Evolutionary conservation across 2,888 invertebrate genomes (phyloP).

Genomic region (Ptilodon capucinus): DNA sequence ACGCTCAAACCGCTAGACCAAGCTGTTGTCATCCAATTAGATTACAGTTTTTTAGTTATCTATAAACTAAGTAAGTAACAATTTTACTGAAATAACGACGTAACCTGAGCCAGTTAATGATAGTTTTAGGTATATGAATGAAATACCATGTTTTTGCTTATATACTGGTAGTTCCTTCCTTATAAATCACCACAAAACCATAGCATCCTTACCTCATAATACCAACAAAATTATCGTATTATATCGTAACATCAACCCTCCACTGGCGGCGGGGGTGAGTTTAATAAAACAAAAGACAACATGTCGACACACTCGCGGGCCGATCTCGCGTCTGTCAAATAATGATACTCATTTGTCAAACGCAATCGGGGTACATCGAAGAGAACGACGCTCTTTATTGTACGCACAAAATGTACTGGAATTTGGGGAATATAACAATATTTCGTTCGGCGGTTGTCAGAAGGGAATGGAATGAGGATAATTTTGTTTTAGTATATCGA

Average conservation of each 20-base stretch:
- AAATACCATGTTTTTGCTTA: no score
- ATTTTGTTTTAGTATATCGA: background rate
- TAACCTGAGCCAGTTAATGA: no score
- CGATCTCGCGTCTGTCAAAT: slow-evolving; percentile 78
- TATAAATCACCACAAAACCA: background rate
- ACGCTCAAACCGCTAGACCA: no score
- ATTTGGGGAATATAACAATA: slow-evolving; percentile 1
- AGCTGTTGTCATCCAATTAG: no score
- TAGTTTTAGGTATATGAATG: no score
- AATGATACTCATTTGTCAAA: slow-evolving; percentile 81
- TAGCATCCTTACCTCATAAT: slow-evolving; percentile 39
- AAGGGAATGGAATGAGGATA: slow-evolving; percentile 4
- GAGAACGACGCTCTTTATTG: slow-evolving; percentile 34
- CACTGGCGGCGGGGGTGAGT: slow-evolving; percentile 56
- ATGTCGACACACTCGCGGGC: slow-evolving; percentile 64
- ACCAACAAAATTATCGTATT: slow-evolving; percentile 42
- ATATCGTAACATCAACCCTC: slow-evolving; percentile 54
- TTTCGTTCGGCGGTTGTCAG: slow-evolving; percentile 14
- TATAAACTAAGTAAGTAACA: no score
- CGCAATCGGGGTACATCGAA: slow-evolving; percentile 52
- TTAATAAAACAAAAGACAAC: slow-evolving; percentile 81
- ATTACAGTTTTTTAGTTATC: no score
- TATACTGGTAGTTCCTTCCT: no score
- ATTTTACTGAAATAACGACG: no score
- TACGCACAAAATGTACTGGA: slow-evolving; percentile 25